phyloP scores from a whole-genome alignment of 1,140 invertebrate species.

The Macrostomum lignano region DNA sequence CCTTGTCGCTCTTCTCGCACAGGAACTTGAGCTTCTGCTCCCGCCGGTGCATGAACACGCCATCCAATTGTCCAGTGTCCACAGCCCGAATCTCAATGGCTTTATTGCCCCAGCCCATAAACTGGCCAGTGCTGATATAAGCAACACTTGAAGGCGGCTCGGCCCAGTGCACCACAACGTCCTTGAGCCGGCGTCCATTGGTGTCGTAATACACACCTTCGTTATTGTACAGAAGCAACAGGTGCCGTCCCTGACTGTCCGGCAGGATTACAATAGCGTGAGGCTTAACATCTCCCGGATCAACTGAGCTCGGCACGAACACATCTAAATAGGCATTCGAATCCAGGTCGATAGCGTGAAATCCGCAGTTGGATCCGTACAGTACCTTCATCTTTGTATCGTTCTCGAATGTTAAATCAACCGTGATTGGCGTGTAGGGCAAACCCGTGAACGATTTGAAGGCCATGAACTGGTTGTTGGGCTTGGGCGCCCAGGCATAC shows the following conservation, averaged over 20 bases:
- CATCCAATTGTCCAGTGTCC: conserved; percentile 82
- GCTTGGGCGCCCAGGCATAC: conserved; percentile 46
- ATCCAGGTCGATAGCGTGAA: conserved; percentile 6
- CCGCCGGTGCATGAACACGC: conserved; percentile 99
- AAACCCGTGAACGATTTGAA: too few relatives aligned
- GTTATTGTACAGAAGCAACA: conserved; percentile 91
- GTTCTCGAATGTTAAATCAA: too few relatives aligned
- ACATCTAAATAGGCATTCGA: conserved; percentile 4
- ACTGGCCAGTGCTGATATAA: conserved; percentile 87
- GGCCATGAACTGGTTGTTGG: conserved; percentile 99
- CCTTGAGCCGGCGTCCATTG: conserved; percentile 58
- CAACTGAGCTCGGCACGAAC: too few relatives aligned
- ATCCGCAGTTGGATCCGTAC: conserved; percentile 4
- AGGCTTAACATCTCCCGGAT: too few relatives aligned
- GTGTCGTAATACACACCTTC: conserved; percentile 98
- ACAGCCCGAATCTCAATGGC: conserved; percentile 77
- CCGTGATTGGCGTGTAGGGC: too few relatives aligned
- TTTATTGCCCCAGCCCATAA: conserved; percentile 99
- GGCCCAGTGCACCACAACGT: conserved; percentile 65
- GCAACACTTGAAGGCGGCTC: conserved; percentile 69
- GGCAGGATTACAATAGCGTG: conserved; percentile 96
- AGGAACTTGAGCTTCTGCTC: conserved; percentile 96
- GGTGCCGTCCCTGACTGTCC: conserved; percentile 86
- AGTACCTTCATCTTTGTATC: too few relatives aligned
- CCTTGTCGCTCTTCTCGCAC: conserved; percentile 96